phyloP scores from a whole-genome alignment of 1,140 invertebrate species.

The Teleopsis dalmanni region DNA sequence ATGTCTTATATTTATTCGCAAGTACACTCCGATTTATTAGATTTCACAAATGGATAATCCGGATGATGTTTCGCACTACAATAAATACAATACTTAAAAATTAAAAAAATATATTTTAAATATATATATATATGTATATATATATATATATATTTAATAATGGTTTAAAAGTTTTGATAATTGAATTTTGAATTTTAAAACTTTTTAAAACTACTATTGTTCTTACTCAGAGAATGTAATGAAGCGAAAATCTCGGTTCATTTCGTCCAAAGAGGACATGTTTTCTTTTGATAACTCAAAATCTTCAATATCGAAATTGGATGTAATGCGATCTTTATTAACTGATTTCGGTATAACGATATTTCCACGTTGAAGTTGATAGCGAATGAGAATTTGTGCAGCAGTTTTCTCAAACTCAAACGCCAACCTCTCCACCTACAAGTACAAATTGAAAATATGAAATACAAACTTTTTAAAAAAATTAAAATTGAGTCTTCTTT shows the following conservation, averaged over 20 bases:
- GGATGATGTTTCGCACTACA: neutral
- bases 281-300: constrained; percentile 60
- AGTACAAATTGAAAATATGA: no score
- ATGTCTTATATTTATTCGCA: neutral
- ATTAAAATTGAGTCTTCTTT: no score
- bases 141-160: neutral
- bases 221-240: constrained; percentile 31
- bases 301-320: constrained; percentile 68
- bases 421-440: constrained; percentile 53
- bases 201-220: neutral
- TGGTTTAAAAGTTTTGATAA: neutral
- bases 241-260: constrained; percentile 46
- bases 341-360: constrained; percentile 68
- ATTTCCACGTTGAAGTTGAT: constrained; percentile 55
- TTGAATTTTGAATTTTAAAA: neutral
- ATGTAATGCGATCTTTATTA: constrained; percentile 57
- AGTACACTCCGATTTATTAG: neutral
- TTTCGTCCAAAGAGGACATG: constrained; percentile 51
- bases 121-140: neutral
- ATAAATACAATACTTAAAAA: neutral
- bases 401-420: constrained; percentile 58
- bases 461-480: no score
- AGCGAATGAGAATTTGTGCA: constrained; percentile 63
- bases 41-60: neutral
- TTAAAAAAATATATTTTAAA: neutral